Evolutionary conservation across 2,888 invertebrate species (phyloP).

Genomic region (Zaprionus bogoriensis): DNA sequence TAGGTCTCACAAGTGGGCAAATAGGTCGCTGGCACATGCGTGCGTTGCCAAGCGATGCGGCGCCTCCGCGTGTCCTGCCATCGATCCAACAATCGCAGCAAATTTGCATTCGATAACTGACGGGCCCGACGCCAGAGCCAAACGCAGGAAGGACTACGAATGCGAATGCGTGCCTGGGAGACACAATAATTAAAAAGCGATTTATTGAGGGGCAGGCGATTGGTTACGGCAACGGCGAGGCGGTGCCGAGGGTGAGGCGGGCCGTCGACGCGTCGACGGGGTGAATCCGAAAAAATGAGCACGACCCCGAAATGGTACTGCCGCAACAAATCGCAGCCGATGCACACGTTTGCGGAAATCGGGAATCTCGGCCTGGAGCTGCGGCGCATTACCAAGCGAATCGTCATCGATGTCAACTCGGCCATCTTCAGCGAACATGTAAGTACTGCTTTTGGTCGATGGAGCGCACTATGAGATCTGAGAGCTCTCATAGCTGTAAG

Average conservation of each 20-base stretch:
- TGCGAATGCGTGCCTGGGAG: conserved; percentile 71
- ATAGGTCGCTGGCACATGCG: conserved; percentile 40
- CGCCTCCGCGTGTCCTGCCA: conserved; percentile 30
- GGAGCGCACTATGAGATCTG: too few relatives aligned
- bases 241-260: conserved; percentile 15
- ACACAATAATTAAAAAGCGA: conserved; percentile 76
- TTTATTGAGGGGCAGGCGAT: conserved; percentile 57
- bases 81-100: conserved; percentile 64
- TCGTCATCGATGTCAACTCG: conserved; percentile 81
- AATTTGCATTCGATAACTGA: conserved; percentile 63
- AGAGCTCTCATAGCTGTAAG: too few relatives aligned
- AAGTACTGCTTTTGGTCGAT: too few relatives aligned
- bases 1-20: neutral
- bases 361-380: conserved; percentile 79
- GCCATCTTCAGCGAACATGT: conserved; percentile 81
- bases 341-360: conserved; percentile 80
- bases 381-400: conserved; percentile 79
- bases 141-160: conserved; percentile 28
- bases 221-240: conserved; percentile 40
- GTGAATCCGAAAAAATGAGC: conserved; percentile 71
- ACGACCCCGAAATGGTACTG: conserved; percentile 81
- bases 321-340: conserved; percentile 80
- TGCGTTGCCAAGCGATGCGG: conserved; percentile 65
- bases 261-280: conserved; percentile 22
- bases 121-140: conserved; percentile 23